A percentile compares a stretch with the other conserved stretches of the same genome.
These are phyloP conservation scores for Pipistrellus pygmaeus DNA, from an alignment of 2,797 vertebrate genomes.

Conservation along the genomic window DNA sequence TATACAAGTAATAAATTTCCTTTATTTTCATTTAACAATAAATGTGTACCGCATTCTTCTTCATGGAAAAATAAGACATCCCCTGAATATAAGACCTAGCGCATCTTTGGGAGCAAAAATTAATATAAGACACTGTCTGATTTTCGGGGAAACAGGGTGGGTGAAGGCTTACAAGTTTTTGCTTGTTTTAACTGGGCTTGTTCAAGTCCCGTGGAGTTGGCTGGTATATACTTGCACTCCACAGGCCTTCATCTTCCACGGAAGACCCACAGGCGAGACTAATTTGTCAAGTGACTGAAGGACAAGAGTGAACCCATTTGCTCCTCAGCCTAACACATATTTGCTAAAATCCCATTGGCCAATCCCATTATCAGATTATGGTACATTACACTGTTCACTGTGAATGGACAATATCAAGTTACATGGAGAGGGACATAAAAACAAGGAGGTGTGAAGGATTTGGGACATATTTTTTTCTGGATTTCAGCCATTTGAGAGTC, in stretches of 20 bases:
- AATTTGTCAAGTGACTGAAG: neutral
- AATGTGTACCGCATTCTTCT: too few relatives aligned
- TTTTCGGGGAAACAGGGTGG: too few relatives aligned
- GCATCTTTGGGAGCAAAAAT: too few relatives aligned
- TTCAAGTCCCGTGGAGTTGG: neutral
- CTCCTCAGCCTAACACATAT: neutral
- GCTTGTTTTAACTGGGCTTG: neutral
- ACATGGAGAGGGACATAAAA: neutral
- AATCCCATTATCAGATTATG: neutral
- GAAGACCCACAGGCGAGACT: neutral
- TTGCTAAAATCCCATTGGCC: neutral
- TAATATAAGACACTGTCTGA: too few relatives aligned
- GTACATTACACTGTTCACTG: accelerated
- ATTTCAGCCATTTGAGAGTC: neutral
- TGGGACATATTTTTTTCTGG: neutral
- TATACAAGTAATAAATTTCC: too few relatives aligned
- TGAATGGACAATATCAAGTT: neutral
- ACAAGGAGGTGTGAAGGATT: neutral
- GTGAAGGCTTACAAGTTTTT: neutral
- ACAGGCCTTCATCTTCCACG: neutral
- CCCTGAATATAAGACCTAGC: too few relatives aligned
- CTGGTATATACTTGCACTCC: accelerated
- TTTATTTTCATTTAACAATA: too few relatives aligned
- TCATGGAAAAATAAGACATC: too few relatives aligned
- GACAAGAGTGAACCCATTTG: neutral